Conservation (phyloP, 2,888 invertebrate genomes). For the Leucophora obtusa region DNA sequence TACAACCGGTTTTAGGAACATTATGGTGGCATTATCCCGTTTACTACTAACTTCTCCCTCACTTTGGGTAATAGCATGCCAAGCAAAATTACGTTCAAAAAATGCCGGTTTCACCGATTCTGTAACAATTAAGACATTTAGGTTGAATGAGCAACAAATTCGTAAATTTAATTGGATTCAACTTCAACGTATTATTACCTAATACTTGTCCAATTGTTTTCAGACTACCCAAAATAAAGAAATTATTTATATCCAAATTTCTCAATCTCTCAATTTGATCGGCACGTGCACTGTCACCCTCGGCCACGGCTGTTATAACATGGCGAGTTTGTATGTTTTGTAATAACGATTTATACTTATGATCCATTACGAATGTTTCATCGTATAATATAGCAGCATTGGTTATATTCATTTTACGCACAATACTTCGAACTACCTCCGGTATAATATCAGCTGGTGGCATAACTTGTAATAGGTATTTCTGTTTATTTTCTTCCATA, state of each 20-base stretch:
- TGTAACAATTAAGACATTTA: conserved; percentile 37
- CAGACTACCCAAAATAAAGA: conserved; percentile 89
- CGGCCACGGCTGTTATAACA: conserved; percentile 86
- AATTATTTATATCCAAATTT: conserved; percentile 92
- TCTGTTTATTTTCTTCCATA: conserved; percentile 84
- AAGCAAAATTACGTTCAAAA: conserved; percentile 91
- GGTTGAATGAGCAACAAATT: background rate
- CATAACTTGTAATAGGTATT: conserved; percentile 86
- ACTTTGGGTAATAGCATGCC: conserved; percentile 90
- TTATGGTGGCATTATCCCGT: conserved; percentile 87
- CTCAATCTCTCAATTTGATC: conserved; percentile 86
- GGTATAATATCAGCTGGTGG: conserved; percentile 92
- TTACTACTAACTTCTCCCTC: conserved; percentile 86
- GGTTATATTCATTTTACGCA: conserved; percentile 90
- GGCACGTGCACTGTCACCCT: conserved; percentile 80
- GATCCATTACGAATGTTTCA: conserved; percentile 93
- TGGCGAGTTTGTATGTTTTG: conserved; percentile 94
- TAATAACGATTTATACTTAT: conserved; percentile 93
- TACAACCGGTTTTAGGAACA: conserved; percentile 86
- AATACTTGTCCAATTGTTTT: conserved; percentile 85
- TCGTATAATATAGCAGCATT: conserved; percentile 96
- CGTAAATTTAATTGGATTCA: no score
- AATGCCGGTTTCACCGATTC: conserved; percentile 86
- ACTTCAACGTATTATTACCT: conserved; percentile 77
- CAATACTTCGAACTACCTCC: conserved; percentile 89